A percentile compares a stretch with the other conserved stretches of the same genome.
These are phyloP conservation scores for Monoplex corrugatus DNA, from an alignment of 2,888 invertebrate species.

Conservation along the genomic window DNA sequence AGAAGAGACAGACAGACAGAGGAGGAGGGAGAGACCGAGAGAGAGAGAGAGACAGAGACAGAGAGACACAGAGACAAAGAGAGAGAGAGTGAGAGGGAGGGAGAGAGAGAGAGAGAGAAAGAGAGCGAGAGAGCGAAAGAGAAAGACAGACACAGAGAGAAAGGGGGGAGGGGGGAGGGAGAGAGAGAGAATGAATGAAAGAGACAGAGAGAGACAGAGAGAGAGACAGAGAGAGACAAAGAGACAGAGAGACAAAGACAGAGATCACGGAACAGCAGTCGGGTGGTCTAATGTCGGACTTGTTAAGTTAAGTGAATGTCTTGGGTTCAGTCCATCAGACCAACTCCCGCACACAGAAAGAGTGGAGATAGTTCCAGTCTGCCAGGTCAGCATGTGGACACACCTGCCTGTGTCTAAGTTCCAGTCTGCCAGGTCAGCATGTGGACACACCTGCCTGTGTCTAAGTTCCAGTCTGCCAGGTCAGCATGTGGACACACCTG, in stretches of 20 bases:
- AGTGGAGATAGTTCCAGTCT: too few species aligned
- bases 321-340: too few species aligned
- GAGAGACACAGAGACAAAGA: neutral
- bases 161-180: neutral
- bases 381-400: too few species aligned
- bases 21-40: neutral
- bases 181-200: neutral
- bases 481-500: too few species aligned
- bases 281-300: too few species aligned
- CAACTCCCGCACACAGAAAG: too few species aligned
- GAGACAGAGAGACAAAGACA: neutral
- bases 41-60: neutral
- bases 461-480: too few species aligned
- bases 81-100: neutral
- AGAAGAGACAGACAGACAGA: neutral
- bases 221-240: neutral
- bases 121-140: neutral
- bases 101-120: conserved; percentile 22
- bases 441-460: too few species aligned
- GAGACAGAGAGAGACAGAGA: neutral
- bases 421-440: too few species aligned
- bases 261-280: too few species aligned
- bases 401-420: too few species aligned
- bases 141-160: neutral
- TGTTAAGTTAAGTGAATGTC: neutral